A percentile compares a stretch with the other conserved stretches of the same genome.
phyloP scores from a whole-genome alignment of 1,140 invertebrate species.

The Scaptomyza montana region DNA sequence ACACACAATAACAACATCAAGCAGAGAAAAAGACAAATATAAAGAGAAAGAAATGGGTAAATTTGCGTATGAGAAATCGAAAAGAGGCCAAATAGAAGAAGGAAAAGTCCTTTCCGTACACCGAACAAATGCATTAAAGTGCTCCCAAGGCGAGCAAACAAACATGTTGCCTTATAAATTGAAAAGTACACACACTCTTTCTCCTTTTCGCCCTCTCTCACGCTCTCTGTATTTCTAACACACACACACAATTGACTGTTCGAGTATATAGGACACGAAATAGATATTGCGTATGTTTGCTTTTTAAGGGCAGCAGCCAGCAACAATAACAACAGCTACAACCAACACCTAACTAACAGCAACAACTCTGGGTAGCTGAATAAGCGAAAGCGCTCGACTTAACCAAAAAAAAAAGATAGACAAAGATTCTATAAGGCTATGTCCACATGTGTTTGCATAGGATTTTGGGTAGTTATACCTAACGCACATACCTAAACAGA shows the following conservation, averaged over 20 bases:
- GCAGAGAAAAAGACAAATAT: slow-evolving; percentile 18
- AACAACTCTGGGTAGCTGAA: slow-evolving; percentile 36
- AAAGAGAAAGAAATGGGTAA: slow-evolving; percentile 34
- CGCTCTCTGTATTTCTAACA: neutral
- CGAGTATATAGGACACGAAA: slow-evolving; percentile 46
- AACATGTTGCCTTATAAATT: slow-evolving; percentile 74
- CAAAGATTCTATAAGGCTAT: slow-evolving; percentile 31
- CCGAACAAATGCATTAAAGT: slow-evolving; percentile 61
- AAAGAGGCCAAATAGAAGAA: slow-evolving; percentile 46
- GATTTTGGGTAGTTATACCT: slow-evolving; percentile 55
- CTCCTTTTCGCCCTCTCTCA: neutral
- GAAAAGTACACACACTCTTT: slow-evolving; percentile 48
- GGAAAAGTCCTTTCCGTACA: too few species aligned
- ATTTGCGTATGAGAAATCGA: slow-evolving; percentile 70
- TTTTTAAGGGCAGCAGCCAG: slow-evolving; percentile 33
- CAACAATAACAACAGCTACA: slow-evolving; percentile 12
- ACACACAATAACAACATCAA: slow-evolving; percentile 8
- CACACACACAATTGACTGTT: slow-evolving; percentile 25
- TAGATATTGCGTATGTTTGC: slow-evolving; percentile 72
- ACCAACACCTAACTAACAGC: slow-evolving; percentile 18
- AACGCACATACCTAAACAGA: slow-evolving; percentile 18
- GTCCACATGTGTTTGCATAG: slow-evolving; percentile 48
- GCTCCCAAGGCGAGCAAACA: slow-evolving; percentile 49
- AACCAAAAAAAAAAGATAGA: slow-evolving; percentile 23
- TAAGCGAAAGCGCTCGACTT: slow-evolving; percentile 47